These are phyloP conservation scores for Dynastes hyllus DNA, from an alignment of 2,888 invertebrate genomes.

Conservation along the genomic window DNA sequence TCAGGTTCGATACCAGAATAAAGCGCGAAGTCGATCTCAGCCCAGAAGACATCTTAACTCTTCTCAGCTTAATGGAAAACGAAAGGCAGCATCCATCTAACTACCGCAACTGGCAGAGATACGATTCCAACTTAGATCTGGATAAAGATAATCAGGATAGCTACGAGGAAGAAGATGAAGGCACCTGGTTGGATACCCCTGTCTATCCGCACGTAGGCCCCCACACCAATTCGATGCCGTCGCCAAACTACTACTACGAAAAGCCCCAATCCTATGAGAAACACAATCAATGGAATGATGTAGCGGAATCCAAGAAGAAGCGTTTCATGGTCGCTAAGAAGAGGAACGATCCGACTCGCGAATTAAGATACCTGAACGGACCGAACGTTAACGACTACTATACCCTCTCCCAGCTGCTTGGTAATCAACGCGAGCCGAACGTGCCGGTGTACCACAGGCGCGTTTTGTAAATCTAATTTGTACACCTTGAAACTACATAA, in stretches of 20 bases:
- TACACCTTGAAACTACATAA: conserved; percentile 4
- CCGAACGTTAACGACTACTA: conserved; percentile 73
- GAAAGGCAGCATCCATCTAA: conserved; percentile 70
- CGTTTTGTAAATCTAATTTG: conserved; percentile 73
- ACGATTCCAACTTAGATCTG: conserved; percentile 72
- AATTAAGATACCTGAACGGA: conserved; percentile 67
- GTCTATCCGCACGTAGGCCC: conserved; percentile 70
- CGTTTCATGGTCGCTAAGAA: conserved; percentile 79
- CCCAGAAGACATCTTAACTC: conserved; percentile 76
- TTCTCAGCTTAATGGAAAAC: conserved; percentile 77
- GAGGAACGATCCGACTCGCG: conserved; percentile 69
- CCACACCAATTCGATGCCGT: conserved; percentile 68
- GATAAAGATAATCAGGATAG: conserved; percentile 72
- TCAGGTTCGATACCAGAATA: conserved; percentile 69
- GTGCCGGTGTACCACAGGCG: conserved; percentile 77
- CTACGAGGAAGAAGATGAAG: conserved; percentile 74
- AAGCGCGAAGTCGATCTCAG: conserved; percentile 77
- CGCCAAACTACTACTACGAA: conserved; percentile 62
- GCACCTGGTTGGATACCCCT: conserved; percentile 76
- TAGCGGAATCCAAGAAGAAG: conserved; percentile 69
- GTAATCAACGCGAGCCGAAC: conserved; percentile 72
- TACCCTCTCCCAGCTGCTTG: conserved; percentile 76
- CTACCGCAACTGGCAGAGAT: conserved; percentile 71
- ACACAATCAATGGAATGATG: conserved; percentile 60
- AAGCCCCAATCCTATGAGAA: conserved; percentile 61